Evolutionary conservation across 2,888 invertebrate genomes (phyloP).

Genomic region (Folsomia manolachei): DNA sequence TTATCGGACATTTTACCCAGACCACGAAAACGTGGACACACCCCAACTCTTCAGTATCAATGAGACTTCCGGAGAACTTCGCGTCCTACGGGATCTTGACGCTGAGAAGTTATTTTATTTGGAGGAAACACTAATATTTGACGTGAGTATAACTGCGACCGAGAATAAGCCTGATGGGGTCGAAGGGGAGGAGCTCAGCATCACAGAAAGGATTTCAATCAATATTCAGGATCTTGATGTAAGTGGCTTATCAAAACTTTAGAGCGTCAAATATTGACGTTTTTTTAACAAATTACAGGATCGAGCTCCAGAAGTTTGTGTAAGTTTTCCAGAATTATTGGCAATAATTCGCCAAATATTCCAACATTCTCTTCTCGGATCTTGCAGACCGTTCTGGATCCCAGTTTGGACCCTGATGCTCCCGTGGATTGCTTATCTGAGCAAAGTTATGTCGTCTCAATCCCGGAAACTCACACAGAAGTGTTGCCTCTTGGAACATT

Average conservation of each 20-base stretch:
- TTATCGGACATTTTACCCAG: background rate
- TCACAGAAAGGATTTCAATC: background rate
- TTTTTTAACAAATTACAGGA: no score
- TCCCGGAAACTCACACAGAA: constrained; percentile 16
- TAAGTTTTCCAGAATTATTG: no score
- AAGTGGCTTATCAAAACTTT: background rate
- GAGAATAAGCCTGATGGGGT: constrained; percentile 6
- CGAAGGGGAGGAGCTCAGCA: background rate
- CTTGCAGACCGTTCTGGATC: no score
- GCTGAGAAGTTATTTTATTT: constrained; percentile 8
- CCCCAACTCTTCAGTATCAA: constrained; percentile 16
- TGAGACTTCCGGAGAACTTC: constrained; percentile 11
- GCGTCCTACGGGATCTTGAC: constrained; percentile 9
- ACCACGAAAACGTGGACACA: background rate
- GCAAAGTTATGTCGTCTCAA: constrained; percentile 6
- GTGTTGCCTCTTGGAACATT: constrained; percentile 9
- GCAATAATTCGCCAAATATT: no score
- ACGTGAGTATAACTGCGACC: constrained; percentile 14
- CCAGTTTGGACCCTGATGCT: background rate
- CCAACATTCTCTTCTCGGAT: no score
- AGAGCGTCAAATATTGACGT: background rate
- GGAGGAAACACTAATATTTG: background rate
- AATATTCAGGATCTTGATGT: constrained; percentile 26
- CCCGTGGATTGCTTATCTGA: background rate
- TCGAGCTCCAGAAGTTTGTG: background rate